Evolutionary conservation across 2,113 vertebrate genomes (phyloP), one percentile per base, ranked within the genome.

Genomic region (Phalacrocorax carbo): DNA sequence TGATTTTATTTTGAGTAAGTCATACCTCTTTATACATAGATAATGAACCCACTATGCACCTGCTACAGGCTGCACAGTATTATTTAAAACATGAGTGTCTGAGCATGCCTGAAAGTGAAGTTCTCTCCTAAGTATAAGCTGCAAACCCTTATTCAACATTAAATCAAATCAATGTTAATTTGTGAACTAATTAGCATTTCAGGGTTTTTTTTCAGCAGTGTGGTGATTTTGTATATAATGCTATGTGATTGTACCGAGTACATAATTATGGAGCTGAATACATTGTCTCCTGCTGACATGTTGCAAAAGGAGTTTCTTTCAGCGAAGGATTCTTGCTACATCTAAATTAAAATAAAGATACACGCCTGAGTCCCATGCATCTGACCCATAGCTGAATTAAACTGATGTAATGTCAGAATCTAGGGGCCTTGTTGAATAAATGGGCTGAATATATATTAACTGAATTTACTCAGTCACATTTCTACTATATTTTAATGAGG

Each of bases 151-250:
- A 97, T 98, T 98, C 98, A 97, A 98, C 97, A 96, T 98, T 98
- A 98, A 98, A 98, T 98, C 98, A 98, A 98, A 98, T 98, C 98
- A 98, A 95, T 97, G 98, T 98, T 98, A 98, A 98, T 98, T 98
- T 98, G 97, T 97, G 97, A 97, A 97, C 97, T 98, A 98, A 98
- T 98, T 98, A 98, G 98, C 98, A 98, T 98, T 98, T 97, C 95
- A 97, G 97, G 82, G 93, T 97, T 83, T 98, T 97, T 96, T 97
- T 89, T 88, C 90, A 44, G 96, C 93, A 97, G 90, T 36, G 26
- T 95, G 96, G 97, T 96, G 98, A 98, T 98, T 97, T 97, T 97
- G 98, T 98, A 93, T 96, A 97, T 98, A 98, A 98, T 97, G 95
- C 95, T 91, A 90, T 72, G 75, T 98, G 98, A 98, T 98, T 98